These are phyloP conservation scores for Oscheius onirici DNA, from an alignment of 2,888 invertebrate species.

Conservation along the genomic window DNA sequence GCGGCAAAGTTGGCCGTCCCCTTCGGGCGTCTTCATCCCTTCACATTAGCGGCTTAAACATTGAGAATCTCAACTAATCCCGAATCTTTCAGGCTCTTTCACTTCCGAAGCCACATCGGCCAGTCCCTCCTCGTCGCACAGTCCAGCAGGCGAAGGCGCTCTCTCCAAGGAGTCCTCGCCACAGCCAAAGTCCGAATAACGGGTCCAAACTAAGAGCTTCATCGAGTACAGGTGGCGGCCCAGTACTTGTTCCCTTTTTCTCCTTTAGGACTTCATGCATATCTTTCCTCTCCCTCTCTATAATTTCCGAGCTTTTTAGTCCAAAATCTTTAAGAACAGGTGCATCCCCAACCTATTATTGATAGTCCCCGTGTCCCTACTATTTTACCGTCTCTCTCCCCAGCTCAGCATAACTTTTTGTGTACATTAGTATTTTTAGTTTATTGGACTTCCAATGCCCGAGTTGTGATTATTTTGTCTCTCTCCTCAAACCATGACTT, in stretches of 20 bases:
- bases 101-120: conserved; percentile 22
- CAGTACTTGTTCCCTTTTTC: neutral
- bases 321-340: neutral
- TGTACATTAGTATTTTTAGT: neutral
- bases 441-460: neutral
- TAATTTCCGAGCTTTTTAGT: neutral
- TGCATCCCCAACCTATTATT: neutral
- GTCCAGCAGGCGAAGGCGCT: neutral
- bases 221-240: conserved; percentile 23
- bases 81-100: conserved; percentile 27
- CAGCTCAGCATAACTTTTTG: conserved; percentile 1
- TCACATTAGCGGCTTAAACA: too few species aligned
- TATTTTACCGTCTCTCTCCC: neutral
- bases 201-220: conserved; percentile 13
- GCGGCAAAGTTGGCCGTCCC: too few species aligned
- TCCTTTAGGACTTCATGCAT: conserved; percentile 7
- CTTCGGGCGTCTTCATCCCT: too few species aligned
- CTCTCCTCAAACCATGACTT: neutral
- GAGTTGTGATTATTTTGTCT: conserved; percentile 3
- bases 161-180: conserved; percentile 22
- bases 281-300: neutral
- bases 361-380: neutral
- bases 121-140: conserved; percentile 14
- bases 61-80: neutral
- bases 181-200: neutral